Evolutionary conservation across 2,113 vertebrate species (phyloP).

Genomic region (Cyprinodon variegatus): DNA sequence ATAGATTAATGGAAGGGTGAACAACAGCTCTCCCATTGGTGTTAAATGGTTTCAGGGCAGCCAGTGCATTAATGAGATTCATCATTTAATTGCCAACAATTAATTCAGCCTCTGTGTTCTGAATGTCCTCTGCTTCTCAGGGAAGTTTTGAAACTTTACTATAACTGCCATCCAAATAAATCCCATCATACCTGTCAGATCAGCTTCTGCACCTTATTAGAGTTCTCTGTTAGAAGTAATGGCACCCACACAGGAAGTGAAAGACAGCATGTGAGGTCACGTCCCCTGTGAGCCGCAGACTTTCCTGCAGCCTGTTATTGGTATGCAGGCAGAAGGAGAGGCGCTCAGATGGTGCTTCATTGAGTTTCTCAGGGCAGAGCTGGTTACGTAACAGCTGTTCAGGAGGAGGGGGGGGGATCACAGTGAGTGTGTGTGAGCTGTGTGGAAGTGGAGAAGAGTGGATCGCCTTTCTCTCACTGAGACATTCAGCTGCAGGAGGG

Average conservation of each 20-base stretch:
- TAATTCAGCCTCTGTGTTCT: neutral
- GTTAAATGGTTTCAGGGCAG: neutral
- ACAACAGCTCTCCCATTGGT: too few relatives aligned
- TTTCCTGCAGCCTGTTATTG: conserved; percentile 39
- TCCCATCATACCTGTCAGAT: too few relatives aligned
- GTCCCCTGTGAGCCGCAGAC: conserved; percentile 26
- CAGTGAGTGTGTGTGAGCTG: conserved; percentile 24
- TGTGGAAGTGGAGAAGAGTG: conserved; percentile 27
- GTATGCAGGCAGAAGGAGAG: conserved; percentile 30
- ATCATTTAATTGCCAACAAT: neutral
- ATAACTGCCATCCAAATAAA: neutral
- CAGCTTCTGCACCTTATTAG: too few relatives aligned
- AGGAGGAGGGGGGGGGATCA: conserved; percentile 5
- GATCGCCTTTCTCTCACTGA: conserved; percentile 21
- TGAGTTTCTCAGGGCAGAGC: conserved; percentile 40
- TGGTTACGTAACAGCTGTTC: conserved; percentile 48
- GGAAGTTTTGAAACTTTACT: neutral
- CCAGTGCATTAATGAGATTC: neutral
- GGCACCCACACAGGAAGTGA: neutral
- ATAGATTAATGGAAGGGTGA: too few relatives aligned
- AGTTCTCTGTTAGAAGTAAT: too few relatives aligned
- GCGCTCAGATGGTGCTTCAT: conserved; percentile 39
- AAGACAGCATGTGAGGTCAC: conserved; percentile 12
- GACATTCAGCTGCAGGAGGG: conserved; percentile 7
- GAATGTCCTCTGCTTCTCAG: neutral